Conservation (phyloP, 1,140 invertebrate species). For the Lutraria rhynchaena region DNA sequence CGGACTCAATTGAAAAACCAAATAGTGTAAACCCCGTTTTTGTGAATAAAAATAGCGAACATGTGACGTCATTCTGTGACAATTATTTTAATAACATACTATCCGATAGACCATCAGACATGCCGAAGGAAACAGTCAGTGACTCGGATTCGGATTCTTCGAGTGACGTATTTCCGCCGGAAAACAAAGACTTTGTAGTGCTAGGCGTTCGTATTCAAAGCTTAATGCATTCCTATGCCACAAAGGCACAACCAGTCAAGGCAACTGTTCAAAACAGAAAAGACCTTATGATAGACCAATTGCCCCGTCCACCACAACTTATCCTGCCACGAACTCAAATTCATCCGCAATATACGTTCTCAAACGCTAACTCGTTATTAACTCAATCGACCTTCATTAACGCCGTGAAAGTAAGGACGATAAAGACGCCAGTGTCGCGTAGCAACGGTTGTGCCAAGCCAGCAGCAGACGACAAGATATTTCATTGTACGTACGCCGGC, state of each 20-base stretch:
- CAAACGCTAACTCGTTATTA: slow-evolving; percentile 66
- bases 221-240: slow-evolving; percentile 77
- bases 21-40: slow-evolving; percentile 60
- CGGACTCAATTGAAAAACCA: slow-evolving; percentile 71
- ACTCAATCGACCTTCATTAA: slow-evolving; percentile 64
- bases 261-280: slow-evolving; percentile 9
- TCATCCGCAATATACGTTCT: slow-evolving; percentile 54
- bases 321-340: slow-evolving; percentile 37
- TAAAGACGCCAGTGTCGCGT: slow-evolving; percentile 58
- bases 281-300: slow-evolving; percentile 41
- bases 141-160: slow-evolving; percentile 13
- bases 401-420: slow-evolving; percentile 63
- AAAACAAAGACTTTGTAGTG: slow-evolving; percentile 78
- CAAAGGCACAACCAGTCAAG: slow-evolving; percentile 56
- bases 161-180: slow-evolving; percentile 64
- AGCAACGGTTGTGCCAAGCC: slow-evolving; percentile 8
- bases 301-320: slow-evolving; percentile 30
- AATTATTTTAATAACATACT: slow-evolving; percentile 61
- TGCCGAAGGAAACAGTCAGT: background rate
- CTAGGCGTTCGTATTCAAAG: slow-evolving; percentile 82
- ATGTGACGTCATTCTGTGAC: slow-evolving; percentile 69
- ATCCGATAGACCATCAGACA: slow-evolving; percentile 37
- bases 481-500: slow-evolving; percentile 86
- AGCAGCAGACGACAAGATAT: slow-evolving; percentile 83
- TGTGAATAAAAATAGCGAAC: slow-evolving; percentile 55